Evolutionary conservation across 2,113 vertebrate genomes (phyloP).

Genomic region (Corapipo altera): DNA sequence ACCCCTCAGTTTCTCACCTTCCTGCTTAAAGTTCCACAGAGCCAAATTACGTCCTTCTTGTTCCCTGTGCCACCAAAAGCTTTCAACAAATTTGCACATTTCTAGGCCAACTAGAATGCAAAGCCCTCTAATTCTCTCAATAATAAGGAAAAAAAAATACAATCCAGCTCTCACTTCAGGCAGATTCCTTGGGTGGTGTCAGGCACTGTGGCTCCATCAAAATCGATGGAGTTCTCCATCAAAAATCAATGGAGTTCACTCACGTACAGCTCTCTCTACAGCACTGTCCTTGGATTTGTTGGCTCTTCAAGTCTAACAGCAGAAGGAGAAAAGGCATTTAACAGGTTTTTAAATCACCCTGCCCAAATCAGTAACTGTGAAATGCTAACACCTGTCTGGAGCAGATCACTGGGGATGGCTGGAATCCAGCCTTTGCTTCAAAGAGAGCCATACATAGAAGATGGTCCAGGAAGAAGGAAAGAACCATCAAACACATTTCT

Average conservation of each 20-base stretch:
- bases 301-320: neutral
- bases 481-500: neutral
- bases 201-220: neutral
- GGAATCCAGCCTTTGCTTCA: neutral
- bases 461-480: neutral
- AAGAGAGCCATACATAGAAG: neutral
- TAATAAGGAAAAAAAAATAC: neutral
- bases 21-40: neutral
- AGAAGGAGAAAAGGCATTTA: neutral
- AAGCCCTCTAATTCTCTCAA: neutral
- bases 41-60: neutral
- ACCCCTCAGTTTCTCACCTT: neutral
- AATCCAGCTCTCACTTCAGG: neutral
- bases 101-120: neutral
- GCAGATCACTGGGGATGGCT: neutral
- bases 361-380: neutral
- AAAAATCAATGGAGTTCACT: neutral
- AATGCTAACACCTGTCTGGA: neutral
- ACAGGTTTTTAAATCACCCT: neutral
- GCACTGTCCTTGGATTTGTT: neutral
- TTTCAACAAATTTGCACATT: conserved; percentile 4
- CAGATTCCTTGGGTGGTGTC: neutral
- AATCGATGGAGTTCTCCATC: neutral
- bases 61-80: neutral
- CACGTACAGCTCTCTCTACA: neutral